Base-by-base conservation (phyloP, 2,797 vertebrate genomes). In the Pangasius larnaudii region DNA sequence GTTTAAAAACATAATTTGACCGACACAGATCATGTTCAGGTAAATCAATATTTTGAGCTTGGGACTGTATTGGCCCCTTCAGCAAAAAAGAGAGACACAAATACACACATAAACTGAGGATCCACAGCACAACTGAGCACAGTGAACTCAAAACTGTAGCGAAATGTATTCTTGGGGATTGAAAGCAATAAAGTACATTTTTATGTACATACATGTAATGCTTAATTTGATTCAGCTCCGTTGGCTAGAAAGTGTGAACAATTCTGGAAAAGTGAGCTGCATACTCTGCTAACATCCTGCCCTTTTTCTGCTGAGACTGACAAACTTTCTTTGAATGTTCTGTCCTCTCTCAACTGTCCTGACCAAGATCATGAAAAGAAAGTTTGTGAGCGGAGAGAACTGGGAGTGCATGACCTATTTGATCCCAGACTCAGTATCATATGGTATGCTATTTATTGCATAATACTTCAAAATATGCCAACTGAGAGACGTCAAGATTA, bases 301-400 rank as follows among this genome's bases (percentile, higher is more conserved):
- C 81, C 39, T 65, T 81, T 59, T 81, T 61, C 33, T 24, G 53
- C 30, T 16, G 22, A 61, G 36, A 81, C 24, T 5, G 5, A 27
- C 56, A 59, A 81, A 27, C 56, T 61, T 82, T 46, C 58, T 46
- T 14, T 61, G 7, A 82, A 80, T 39, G 56, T 59, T 80, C 46
- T 30, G 27, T 74, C 22, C 49, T 79, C 49, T 61, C 5, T 27
- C 84, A 86, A 88, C 75, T 86, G 79, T 78, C 86, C 74, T 81
- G 79, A 46, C 74, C 84, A 75, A 89, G 88, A 81, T 88, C 71
- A 80, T 74, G 84, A 58, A 42, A 6, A 16, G n/a, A 53, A 86
- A 51, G 61, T 33, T 39, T n/a, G 65, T 24, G 14, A 19, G 30
- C 49, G n/a, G 6, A 86, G 61, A 56, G 49, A n/a, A 30, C 36